A percentile compares a stretch with the other conserved stretches of the same genome.
These are phyloP conservation scores for Cistogaster globosa DNA, from an alignment of 2,888 invertebrate genomes.

Conservation along the genomic window DNA sequence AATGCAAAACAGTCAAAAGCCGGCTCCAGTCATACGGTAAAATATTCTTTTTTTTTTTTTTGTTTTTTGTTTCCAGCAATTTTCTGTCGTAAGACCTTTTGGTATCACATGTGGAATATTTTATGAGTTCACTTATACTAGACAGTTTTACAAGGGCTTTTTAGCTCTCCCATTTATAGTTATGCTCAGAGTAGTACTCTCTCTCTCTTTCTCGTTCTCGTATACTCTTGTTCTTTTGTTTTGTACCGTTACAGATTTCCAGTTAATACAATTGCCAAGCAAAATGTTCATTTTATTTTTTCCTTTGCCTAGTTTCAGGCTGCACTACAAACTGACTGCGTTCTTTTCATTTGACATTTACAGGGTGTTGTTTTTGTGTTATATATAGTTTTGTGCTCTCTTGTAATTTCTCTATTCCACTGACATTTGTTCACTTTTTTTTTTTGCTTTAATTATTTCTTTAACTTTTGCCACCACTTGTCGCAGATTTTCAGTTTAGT, in stretches of 20 bases:
- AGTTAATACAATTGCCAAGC: conserved; percentile 18
- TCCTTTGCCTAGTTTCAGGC: conserved; percentile 51
- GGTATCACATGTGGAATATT: conserved; percentile 51
- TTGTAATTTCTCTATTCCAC: conserved; percentile 9
- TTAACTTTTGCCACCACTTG: conserved; percentile 60
- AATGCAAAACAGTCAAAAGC: conserved; percentile 63
- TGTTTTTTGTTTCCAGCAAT: background rate
- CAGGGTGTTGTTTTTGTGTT: conserved; percentile 38
- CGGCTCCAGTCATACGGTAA: conserved; percentile 71
- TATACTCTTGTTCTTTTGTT: conserved; percentile 7
- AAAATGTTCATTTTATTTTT: conserved; percentile 29
- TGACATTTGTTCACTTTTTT: conserved; percentile 26
- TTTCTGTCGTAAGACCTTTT: conserved; percentile 39
- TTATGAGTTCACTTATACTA: conserved; percentile 13
- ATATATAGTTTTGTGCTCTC: conserved; percentile 2
- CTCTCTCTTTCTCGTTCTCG: conserved; percentile 26
- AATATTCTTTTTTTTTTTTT: conserved; percentile 34
- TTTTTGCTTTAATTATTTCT: background rate
- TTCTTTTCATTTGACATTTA: conserved; percentile 2
- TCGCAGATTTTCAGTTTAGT: conserved; percentile 47
- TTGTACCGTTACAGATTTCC: conserved; percentile 28
- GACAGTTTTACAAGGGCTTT: conserved; percentile 13
- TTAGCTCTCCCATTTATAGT: conserved; percentile 4
- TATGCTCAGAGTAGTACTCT: background rate
- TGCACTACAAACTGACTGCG: conserved; percentile 2